A percentile compares a stretch with the other conserved stretches of the same genome.
Conservation (phyloP, 2,888 invertebrate genomes). For the Habrosyne pyritoides region DNA sequence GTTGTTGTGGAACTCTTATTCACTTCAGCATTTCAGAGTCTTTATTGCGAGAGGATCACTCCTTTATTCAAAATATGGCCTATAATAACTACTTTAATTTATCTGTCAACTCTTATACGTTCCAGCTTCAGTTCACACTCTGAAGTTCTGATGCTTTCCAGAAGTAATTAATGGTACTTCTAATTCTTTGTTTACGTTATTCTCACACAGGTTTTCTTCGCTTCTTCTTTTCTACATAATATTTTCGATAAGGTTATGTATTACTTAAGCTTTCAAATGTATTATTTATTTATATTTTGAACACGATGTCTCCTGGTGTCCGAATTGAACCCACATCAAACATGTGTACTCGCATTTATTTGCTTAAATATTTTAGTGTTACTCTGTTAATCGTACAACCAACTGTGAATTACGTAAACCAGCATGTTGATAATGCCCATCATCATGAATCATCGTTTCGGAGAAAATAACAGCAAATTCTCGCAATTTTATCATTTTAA, state of each 20-base stretch:
- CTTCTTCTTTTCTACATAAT: neutral
- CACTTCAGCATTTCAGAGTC: no score
- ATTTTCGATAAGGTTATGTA: neutral
- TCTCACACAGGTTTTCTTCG: no score
- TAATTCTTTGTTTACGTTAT: no score
- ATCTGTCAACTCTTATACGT: no score
- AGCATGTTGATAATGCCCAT: constrained; percentile 15
- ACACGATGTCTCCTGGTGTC: constrained; percentile 9
- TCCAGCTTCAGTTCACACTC: no score
- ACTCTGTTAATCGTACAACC: constrained; percentile 27
- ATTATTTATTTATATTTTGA: neutral
- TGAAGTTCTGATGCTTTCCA: no score
- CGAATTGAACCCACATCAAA: constrained; percentile 16
- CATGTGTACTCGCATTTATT: constrained; percentile 31
- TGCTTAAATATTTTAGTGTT: constrained; percentile 33
- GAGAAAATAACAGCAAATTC: constrained; percentile 35
- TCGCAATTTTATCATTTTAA: constrained; percentile 17
- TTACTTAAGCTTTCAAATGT: neutral
- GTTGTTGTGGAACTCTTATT: no score
- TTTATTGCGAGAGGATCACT: no score
- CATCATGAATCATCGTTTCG: constrained; percentile 24
- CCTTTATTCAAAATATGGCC: no score
- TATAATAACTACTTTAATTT: no score
- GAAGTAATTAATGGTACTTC: no score
- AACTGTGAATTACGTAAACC: constrained; percentile 34